These are phyloP conservation scores for Sula dactylatra DNA, from an alignment of 2,113 vertebrate genomes.

Conservation along the genomic window DNA sequence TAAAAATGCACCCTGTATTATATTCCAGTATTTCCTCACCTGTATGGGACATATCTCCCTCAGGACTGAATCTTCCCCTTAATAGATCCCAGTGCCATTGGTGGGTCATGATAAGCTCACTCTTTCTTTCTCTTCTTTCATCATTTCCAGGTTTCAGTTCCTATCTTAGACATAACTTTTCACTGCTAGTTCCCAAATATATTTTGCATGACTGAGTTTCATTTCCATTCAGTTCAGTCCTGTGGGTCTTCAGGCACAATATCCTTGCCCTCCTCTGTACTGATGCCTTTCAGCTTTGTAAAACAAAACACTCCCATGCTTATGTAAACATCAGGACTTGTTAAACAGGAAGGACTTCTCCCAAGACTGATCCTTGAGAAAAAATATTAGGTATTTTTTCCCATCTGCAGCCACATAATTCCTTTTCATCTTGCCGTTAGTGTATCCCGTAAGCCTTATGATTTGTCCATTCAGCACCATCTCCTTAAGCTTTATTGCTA, in stretches of 20 bases:
- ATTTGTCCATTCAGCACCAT: not conserved
- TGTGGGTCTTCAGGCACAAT: not conserved
- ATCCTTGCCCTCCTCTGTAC: not conserved
- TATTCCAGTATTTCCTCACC: not conserved
- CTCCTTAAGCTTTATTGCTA: not conserved
- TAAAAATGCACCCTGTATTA: not conserved
- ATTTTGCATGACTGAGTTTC: not conserved
- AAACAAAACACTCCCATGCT: not conserved
- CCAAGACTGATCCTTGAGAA: not conserved
- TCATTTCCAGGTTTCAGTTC: not conserved
- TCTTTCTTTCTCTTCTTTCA: not conserved
- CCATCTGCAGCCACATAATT: not conserved
- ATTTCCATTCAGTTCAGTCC: not conserved
- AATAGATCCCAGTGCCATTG: not conserved
- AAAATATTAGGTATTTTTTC: not conserved
- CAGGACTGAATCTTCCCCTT: not conserved
- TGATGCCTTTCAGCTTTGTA: not conserved
- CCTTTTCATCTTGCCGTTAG: not conserved
- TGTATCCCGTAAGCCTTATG: not conserved
- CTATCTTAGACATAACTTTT: not conserved
- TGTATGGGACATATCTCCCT: not conserved
- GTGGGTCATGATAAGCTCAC: not conserved
- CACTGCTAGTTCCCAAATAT: not conserved
- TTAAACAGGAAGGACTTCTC: not conserved
- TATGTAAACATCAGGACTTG: not conserved